These are phyloP conservation scores for Oceanites oceanicus DNA, from an alignment of 2,113 vertebrate species.

Conservation along the genomic window DNA sequence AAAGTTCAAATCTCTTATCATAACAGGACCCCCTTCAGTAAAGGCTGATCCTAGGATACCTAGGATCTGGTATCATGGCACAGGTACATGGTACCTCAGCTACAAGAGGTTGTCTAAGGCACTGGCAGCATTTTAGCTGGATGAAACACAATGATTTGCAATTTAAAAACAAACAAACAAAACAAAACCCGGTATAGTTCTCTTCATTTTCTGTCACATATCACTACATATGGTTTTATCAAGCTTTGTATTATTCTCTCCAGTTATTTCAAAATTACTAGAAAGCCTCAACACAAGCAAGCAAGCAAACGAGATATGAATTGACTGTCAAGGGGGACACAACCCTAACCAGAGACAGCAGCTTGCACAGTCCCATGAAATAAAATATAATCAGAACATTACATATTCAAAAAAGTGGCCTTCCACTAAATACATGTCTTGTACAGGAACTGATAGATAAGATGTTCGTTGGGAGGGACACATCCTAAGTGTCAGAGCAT, in stretches of 20 bases:
- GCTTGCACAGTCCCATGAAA: background rate
- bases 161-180: background rate
- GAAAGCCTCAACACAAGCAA: background rate
- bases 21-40: background rate
- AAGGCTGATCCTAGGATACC: no score
- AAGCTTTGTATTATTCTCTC: background rate
- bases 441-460: background rate
- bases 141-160: background rate
- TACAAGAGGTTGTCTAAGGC: background rate
- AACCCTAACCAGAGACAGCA: background rate
- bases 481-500: background rate
- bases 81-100: background rate
- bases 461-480: background rate
- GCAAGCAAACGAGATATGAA: fast-evolving
- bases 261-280: background rate
- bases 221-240: background rate
- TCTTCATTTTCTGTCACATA: background rate
- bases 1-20: background rate
- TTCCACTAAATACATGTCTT: background rate
- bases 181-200: background rate
- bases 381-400: background rate
- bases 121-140: background rate
- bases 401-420: background rate
- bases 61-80: background rate
- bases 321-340: background rate